Conservation (phyloP, 2,113 vertebrate genomes). For the Neogobius melanostomus region DNA sequence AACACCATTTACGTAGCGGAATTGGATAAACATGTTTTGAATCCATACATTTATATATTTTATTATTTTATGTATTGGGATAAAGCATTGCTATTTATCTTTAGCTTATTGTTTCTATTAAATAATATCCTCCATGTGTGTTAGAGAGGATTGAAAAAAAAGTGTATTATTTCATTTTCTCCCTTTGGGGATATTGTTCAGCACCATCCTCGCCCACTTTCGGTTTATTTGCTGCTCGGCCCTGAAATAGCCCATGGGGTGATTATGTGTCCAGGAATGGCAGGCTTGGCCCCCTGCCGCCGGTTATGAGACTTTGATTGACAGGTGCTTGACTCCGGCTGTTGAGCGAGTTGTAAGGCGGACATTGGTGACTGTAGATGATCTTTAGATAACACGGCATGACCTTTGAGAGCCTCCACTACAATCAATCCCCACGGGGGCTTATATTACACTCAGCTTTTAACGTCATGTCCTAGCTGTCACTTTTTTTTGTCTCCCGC, state of each 20-base stretch:
- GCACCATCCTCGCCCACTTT: neutral
- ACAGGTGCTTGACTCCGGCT: constrained; percentile 58
- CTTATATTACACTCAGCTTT: constrained; percentile 33
- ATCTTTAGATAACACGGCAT: constrained; percentile 71
- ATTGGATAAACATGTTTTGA: neutral
- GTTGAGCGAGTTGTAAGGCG: constrained; percentile 36
- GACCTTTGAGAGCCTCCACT: constrained; percentile 67
- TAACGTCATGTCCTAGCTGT: constrained; percentile 61
- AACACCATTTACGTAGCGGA: neutral
- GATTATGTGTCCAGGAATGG: constrained; percentile 20
- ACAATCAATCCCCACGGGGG: constrained; percentile 53
- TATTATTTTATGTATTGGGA: neutral
- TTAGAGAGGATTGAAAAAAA: neutral
- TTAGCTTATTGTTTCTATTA: constrained; percentile 1
- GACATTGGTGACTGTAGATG: constrained; percentile 58
- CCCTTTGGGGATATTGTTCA: neutral
- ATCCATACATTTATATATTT: neutral
- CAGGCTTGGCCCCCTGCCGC: constrained; percentile 16
- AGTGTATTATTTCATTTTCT: neutral
- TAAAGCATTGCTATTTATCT: neutral
- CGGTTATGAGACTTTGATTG: constrained; percentile 57
- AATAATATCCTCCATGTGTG: neutral
- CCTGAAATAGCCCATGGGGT: constrained; percentile 13
- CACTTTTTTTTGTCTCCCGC: constrained; percentile 22
- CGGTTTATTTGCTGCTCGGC: neutral